A percentile compares a stretch with the other conserved stretches of the same genome.
phyloP scores from a whole-genome alignment of 2,888 invertebrate genomes.

The Eilema caniola region DNA sequence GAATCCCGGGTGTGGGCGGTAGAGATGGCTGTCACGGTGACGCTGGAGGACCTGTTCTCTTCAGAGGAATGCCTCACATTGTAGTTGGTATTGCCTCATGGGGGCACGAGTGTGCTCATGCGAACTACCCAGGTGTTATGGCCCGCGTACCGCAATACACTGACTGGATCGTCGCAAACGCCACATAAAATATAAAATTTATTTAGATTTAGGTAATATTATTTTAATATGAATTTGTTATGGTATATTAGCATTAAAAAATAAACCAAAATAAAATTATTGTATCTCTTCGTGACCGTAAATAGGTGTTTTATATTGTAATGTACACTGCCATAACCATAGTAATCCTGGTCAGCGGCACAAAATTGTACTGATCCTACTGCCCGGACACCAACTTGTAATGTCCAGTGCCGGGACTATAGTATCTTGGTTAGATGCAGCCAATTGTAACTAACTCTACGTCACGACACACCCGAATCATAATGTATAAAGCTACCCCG shows the following conservation, averaged over 20 bases:
- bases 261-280: not conserved
- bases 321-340: too few relatives aligned
- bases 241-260: not conserved
- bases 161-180: slow-evolving; percentile 64
- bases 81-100: slow-evolving; percentile 81
- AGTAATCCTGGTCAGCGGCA: too few relatives aligned
- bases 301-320: not conserved
- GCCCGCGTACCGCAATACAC: slow-evolving; percentile 70
- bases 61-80: slow-evolving; percentile 39
- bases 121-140: slow-evolving; percentile 77
- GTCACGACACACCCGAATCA: too few relatives aligned
- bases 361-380: too few relatives aligned
- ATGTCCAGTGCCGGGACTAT: too few relatives aligned
- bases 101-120: slow-evolving; percentile 78
- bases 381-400: too few relatives aligned
- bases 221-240: not conserved
- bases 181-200: slow-evolving; percentile 21
- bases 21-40: slow-evolving; percentile 81
- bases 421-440: too few relatives aligned
- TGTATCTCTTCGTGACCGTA: not conserved
- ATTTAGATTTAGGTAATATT: not conserved
- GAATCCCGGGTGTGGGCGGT: slow-evolving; percentile 57
- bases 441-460: too few relatives aligned
- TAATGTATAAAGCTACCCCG: too few relatives aligned
- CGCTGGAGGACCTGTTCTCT: slow-evolving; percentile 77